Evolutionary conservation across 2,888 invertebrate species (phyloP).

Genomic region (Marasmarcha lunaedactyla): DNA sequence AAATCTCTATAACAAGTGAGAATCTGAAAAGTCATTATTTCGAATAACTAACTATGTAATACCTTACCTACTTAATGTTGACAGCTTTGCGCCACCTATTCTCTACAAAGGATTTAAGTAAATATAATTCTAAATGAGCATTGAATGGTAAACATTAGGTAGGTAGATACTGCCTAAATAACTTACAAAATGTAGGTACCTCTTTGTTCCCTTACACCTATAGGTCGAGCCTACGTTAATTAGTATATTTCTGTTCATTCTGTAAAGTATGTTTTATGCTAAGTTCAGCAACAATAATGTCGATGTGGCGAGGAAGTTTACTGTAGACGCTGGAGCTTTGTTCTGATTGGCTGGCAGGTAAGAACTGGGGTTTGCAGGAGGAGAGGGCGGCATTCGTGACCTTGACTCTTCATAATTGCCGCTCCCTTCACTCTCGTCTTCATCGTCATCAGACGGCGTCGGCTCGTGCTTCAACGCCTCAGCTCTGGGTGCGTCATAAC

Average conservation of each 20-base stretch:
- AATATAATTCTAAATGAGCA: no score
- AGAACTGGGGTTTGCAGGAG: conserved; percentile 53
- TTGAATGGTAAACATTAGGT: no score
- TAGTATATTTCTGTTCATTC: neutral
- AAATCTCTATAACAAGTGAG: no score
- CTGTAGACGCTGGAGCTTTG: conserved; percentile 19
- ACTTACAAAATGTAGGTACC: no score
- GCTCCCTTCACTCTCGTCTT: conserved; percentile 54
- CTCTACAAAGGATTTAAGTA: no score
- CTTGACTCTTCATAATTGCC: conserved; percentile 39
- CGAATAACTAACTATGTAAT: no score
- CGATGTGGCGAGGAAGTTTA: conserved; percentile 17
- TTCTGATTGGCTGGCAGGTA: conserved; percentile 45
- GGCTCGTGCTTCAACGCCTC: conserved; percentile 46
- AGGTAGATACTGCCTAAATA: no score
- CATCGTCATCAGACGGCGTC: conserved; percentile 52
- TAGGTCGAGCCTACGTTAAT: conserved; percentile 1
- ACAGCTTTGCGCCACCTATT: no score
- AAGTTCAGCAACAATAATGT: conserved; percentile 13
- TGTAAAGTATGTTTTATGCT: neutral
- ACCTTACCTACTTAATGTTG: no score
- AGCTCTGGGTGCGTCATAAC: conserved; percentile 25
- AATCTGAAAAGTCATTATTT: no score
- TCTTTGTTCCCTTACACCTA: conserved; percentile 1
- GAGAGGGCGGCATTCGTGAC: conserved; percentile 30